Conservation (phyloP, 2,113 vertebrate species). For the Poeciliopsis retropinna region DNA sequence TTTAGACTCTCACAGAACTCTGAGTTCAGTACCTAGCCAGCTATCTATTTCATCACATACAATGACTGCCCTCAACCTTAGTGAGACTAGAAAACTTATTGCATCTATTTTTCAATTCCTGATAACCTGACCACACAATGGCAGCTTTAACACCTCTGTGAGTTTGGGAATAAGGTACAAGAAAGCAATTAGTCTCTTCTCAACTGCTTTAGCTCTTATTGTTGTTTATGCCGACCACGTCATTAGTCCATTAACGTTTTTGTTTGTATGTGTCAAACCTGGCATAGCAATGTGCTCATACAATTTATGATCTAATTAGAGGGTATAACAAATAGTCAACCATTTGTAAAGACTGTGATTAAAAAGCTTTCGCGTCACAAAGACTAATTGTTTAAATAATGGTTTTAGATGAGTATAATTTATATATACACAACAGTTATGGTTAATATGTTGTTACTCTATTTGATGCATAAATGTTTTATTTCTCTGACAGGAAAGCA, state of each 20-base stretch:
- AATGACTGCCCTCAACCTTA: conserved; percentile 19
- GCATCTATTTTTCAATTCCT: conserved; percentile 29
- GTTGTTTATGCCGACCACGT: conserved; percentile 32
- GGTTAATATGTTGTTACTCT: conserved; percentile 50
- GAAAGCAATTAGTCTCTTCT: conserved; percentile 36
- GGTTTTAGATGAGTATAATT: conserved; percentile 67
- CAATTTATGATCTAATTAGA: conserved; percentile 77
- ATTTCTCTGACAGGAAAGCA: conserved; percentile 22
- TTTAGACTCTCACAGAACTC: conserved; percentile 7
- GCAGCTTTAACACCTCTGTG: conserved; percentile 11
- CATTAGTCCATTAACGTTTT: conserved; percentile 44
- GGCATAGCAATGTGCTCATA: conserved; percentile 62
- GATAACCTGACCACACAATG: conserved; percentile 31
- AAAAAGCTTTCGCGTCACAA: conserved; percentile 72
- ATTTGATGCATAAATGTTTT: conserved; percentile 40
- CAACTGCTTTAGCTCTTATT: conserved; percentile 16
- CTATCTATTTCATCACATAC: conserved; percentile 38
- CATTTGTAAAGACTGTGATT: conserved; percentile 74
- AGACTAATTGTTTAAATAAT: conserved; percentile 76
- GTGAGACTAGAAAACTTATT: conserved; percentile 32
- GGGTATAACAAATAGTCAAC: conserved; percentile 74
- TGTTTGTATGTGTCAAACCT: conserved; percentile 49
- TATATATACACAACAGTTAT: conserved; percentile 74
- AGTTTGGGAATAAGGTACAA: conserved; percentile 25
- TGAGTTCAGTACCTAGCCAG: conserved; percentile 19